phyloP scores from a whole-genome alignment of 2,888 invertebrate genomes.

The Cheilosia soror region DNA sequence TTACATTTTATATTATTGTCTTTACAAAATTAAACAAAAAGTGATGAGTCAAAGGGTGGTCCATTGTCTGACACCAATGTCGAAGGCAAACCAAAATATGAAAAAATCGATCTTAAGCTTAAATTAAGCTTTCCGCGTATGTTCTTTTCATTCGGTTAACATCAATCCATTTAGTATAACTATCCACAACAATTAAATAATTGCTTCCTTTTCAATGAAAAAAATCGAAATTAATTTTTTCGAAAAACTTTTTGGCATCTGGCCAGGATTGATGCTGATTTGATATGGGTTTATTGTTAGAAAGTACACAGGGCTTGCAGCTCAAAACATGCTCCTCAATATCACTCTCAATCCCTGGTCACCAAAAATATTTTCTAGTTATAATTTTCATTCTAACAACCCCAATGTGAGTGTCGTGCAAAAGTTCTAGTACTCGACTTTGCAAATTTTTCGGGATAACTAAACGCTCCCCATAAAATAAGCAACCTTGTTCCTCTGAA shows the following conservation, averaged over 20 bases:
- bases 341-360: slow-evolving; percentile 70
- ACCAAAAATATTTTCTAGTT: slow-evolving; percentile 76
- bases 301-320: slow-evolving; percentile 26
- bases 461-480: slow-evolving; percentile 40
- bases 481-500: slow-evolving; percentile 11
- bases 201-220: slow-evolving; percentile 20
- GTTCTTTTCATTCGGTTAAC: slow-evolving; percentile 30
- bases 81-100: slow-evolving; percentile 74
- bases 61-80: slow-evolving; percentile 61
- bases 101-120: background rate
- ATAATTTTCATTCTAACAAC: slow-evolving; percentile 76
- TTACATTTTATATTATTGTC: slow-evolving; percentile 12
- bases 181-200: slow-evolving; percentile 33
- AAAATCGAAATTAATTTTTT: slow-evolving; percentile 60
- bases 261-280: slow-evolving; percentile 27
- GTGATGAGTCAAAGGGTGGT: slow-evolving; percentile 16
- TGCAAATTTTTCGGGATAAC: slow-evolving; percentile 18
- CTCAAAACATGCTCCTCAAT: slow-evolving; percentile 73
- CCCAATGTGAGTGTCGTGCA: slow-evolving; percentile 29
- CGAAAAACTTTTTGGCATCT: slow-evolving; percentile 33
- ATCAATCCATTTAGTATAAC: slow-evolving; percentile 43
- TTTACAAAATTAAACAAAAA: background rate
- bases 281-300: background rate
- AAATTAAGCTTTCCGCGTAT: background rate
- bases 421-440: background rate